Conservation (phyloP, 1,140 invertebrate genomes). For the Drosophila cardini region DNA sequence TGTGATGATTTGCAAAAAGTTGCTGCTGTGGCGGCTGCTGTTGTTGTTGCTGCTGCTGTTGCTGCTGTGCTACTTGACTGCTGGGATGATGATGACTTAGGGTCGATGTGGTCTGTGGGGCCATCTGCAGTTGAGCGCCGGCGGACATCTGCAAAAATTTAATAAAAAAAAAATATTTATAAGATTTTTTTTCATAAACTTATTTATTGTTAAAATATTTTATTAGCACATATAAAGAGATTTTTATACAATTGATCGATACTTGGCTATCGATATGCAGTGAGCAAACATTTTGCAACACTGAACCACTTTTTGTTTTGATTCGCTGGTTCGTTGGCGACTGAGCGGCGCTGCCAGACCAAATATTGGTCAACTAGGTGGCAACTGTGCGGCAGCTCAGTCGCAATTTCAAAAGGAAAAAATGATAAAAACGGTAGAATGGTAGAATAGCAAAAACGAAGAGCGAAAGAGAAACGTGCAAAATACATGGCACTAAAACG, state of each 20-base stretch:
- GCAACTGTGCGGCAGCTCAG: constrained; percentile 53
- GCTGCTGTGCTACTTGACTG: constrained; percentile 66
- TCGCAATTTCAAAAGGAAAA: constrained; percentile 41
- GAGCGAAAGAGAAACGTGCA: constrained; percentile 51
- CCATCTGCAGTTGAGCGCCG: constrained; percentile 97
- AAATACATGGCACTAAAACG: constrained; percentile 52
- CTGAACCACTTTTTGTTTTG: constrained; percentile 72
- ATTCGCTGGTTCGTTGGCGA: constrained; percentile 60
- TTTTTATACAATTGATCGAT: constrained; percentile 21
- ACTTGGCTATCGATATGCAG: constrained; percentile 26
- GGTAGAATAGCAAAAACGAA: constrained; percentile 39
- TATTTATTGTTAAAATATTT: neutral
- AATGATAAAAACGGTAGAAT: constrained; percentile 20
- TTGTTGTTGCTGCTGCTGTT: constrained; percentile 61
- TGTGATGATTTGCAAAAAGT: constrained; percentile 76
- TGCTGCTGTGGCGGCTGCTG: constrained; percentile 62
- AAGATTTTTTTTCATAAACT: neutral
- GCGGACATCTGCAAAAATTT: constrained; percentile 93
- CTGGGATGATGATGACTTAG: constrained; percentile 89
- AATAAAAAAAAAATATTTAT: constrained; percentile 39
- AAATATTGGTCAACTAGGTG: constrained; percentile 58
- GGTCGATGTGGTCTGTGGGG: constrained; percentile 94
- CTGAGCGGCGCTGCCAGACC: constrained; percentile 36
- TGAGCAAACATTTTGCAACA: constrained; percentile 40
- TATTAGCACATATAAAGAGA: neutral